These are phyloP conservation scores for Drosophila pseudoobscura DNA, from an alignment of 1,140 invertebrate species.

Conservation along the genomic window DNA sequence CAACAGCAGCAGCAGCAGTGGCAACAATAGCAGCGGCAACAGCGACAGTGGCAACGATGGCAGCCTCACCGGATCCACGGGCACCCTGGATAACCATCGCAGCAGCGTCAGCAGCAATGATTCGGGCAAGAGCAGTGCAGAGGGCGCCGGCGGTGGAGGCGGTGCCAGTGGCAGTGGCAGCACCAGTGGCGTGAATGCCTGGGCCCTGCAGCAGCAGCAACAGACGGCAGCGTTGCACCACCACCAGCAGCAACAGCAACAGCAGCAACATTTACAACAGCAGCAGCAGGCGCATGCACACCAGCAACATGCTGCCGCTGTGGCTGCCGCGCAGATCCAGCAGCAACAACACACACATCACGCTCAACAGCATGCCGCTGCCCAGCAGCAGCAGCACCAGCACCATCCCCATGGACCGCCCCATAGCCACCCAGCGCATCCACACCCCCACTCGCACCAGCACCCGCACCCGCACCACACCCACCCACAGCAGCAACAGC, in stretches of 20 bases:
- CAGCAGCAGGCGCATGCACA: slow-evolving; percentile 71
- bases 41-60: slow-evolving; percentile 60
- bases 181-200: slow-evolving; percentile 53
- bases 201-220: slow-evolving; percentile 64
- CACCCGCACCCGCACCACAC: slow-evolving; percentile 45
- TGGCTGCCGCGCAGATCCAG: slow-evolving; percentile 50
- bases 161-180: slow-evolving; percentile 13
- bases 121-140: slow-evolving; percentile 63
- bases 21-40: slow-evolving; percentile 43
- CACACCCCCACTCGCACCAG: slow-evolving; percentile 53
- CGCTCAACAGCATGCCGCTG: slow-evolving; percentile 45
- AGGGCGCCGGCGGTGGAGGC: slow-evolving; percentile 11
- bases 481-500: slow-evolving; percentile 60
- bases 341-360: slow-evolving; percentile 63
- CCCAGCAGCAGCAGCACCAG: slow-evolving; percentile 47
- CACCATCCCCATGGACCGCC: slow-evolving; percentile 24
- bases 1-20: slow-evolving; percentile 25
- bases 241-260: slow-evolving; percentile 56
- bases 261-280: slow-evolving; percentile 64
- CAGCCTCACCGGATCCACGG: slow-evolving; percentile 63
- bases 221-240: slow-evolving; percentile 53
- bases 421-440: slow-evolving; percentile 50
- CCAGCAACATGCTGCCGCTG: slow-evolving; percentile 64
- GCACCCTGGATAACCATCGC: slow-evolving; percentile 66
- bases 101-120: slow-evolving; percentile 79